Percentiles rank a stretch among this genome's conserved stretches.
Conservation (phyloP, 2,888 invertebrate species). For the Pammene aurita region DNA sequence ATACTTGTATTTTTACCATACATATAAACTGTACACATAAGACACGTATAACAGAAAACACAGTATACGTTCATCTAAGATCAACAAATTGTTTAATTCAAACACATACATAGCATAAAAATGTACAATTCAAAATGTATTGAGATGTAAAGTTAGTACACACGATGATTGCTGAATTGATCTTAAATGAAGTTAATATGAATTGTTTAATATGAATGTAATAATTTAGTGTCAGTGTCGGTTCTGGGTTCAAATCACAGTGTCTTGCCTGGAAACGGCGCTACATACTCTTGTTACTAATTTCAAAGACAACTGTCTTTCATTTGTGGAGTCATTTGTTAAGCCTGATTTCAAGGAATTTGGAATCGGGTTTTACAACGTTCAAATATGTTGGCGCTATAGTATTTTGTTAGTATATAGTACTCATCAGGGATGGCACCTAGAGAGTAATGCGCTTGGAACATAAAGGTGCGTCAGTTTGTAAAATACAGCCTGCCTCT, state of each 20-base stretch:
- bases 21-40: not conserved
- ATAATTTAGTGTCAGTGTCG: conserved; percentile 14
- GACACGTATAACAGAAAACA: conserved; percentile 9
- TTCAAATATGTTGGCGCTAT: too few species aligned
- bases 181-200: conserved; percentile 36
- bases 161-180: conserved; percentile 15
- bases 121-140: not conserved
- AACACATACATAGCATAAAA: not conserved
- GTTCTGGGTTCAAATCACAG: conserved; percentile 24
- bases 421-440: too few species aligned
- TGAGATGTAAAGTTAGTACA: conserved; percentile 15
- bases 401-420: too few species aligned
- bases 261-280: too few species aligned
- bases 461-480: too few species aligned
- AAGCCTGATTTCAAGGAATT: too few species aligned
- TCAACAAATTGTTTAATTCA: conserved; percentile 1
- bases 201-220: conserved; percentile 32
- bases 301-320: too few species aligned
- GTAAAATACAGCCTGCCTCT: too few species aligned
- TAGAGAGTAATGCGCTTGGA: too few species aligned
- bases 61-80: conserved; percentile 22
- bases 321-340: too few species aligned
- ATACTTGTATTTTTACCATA: not conserved
- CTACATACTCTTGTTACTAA: too few species aligned
- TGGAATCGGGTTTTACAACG: too few species aligned